Evolutionary conservation across 2,888 invertebrate species (phyloP).

Genomic region (Spialia ferax): DNA sequence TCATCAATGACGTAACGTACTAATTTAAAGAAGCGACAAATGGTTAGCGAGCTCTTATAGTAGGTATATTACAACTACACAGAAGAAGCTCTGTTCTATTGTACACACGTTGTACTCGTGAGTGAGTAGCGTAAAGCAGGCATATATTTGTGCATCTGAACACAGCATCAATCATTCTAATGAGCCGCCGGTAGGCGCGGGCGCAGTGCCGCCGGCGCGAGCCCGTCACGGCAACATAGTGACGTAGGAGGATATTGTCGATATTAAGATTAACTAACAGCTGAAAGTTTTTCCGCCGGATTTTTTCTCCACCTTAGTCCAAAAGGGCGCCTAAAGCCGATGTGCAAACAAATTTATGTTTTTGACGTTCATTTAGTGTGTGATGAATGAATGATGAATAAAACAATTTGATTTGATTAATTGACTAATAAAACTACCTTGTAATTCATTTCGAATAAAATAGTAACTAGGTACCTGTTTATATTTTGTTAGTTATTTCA

Average conservation of each 20-base stretch:
- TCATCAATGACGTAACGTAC: not conserved
- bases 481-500: no score
- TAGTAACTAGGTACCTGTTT: no score
- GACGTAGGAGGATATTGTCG: conserved; percentile 50
- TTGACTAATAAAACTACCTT: no score
- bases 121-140: conserved; percentile 66
- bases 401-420: no score
- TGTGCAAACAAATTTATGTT: no score
- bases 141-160: conserved; percentile 79
- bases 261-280: not conserved
- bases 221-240: conserved; percentile 63
- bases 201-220: conserved; percentile 56
- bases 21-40: not conserved
- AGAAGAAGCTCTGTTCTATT: conserved; percentile 9
- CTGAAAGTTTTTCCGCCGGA: no score
- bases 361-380: no score
- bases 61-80: not conserved
- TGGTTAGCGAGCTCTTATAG: not conserved
- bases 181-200: conserved; percentile 68
- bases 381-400: no score
- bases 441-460: no score
- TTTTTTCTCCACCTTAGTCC: no score
- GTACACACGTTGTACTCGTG: conserved; percentile 3
- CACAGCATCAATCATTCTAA: conserved; percentile 84
- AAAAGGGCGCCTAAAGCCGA: no score